Percentiles rank a stretch among this genome's conserved stretches.
phyloP scores from a whole-genome alignment of 2,797 vertebrate species.

The Xyrichtys novacula region DNA sequence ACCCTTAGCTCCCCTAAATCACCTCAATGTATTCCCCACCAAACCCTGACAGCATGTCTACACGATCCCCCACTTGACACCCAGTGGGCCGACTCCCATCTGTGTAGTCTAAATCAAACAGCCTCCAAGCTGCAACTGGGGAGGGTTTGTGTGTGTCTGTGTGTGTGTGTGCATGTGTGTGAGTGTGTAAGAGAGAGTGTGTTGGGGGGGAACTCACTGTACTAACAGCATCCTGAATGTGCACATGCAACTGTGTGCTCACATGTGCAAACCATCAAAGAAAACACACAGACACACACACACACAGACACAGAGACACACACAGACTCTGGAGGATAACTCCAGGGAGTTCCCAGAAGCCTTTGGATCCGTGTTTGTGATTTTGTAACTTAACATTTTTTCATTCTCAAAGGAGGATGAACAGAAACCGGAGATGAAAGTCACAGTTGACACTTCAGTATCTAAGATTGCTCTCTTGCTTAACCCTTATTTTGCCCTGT shows the following conservation, averaged over 20 bases:
- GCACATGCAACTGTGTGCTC: not conserved
- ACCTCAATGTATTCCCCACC: conserved; percentile 77
- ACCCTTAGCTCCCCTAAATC: conserved; percentile 79
- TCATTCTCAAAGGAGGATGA: conserved; percentile 50
- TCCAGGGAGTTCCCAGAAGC: conserved; percentile 35
- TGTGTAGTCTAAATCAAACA: conserved; percentile 79
- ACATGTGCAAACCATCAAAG: conserved; percentile 23
- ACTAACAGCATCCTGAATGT: conserved; percentile 60
- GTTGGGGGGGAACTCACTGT: conserved; percentile 17
- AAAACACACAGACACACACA: not conserved
- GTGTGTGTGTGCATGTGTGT: not conserved
- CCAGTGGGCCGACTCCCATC: conserved; percentile 70
- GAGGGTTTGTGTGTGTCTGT: not conserved
- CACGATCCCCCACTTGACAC: conserved; percentile 73
- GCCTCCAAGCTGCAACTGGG: conserved; percentile 48
- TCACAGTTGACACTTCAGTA: conserved; percentile 65
- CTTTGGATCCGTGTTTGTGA: conserved; percentile 55
- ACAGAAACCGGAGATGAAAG: conserved; percentile 60
- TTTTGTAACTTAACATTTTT: conserved; percentile 55
- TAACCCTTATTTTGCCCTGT: conserved; percentile 60
- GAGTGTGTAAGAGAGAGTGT: not conserved
- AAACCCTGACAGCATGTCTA: conserved; percentile 69
- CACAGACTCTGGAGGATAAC: conserved; percentile 28
- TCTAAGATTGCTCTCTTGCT: conserved; percentile 31
- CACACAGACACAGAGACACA: too few species aligned